Base-by-base conservation (phyloP, 2,113 vertebrate species). In the Trinectes maculatus region DNA sequence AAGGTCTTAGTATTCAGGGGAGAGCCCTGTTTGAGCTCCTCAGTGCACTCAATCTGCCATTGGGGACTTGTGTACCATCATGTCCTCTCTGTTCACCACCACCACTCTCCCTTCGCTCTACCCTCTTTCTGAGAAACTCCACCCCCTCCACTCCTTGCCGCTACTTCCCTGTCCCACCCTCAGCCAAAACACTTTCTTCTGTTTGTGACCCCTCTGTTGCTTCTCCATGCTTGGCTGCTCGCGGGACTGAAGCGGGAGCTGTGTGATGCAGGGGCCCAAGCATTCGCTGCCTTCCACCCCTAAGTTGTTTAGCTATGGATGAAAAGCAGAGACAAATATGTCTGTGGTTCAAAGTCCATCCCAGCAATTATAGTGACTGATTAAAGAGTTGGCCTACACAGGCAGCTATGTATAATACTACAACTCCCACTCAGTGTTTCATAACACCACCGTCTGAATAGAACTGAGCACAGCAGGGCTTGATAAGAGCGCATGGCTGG, bases 301-400 rank as follows among this genome's bases (percentile, higher is more conserved):
- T 58, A 24, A 33, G 59, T 77, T 79, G 67, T 87, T 85, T 70
- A 85, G 75, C 82, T 71, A 74, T 54, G 69, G 76, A 79, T 85
- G 79, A 86, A 82, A 89, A 86, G 81, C 69, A 46, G 73, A 82
- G 75, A 90, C 75, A 86, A 85, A 85, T 89, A 89, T 85, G 86
- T 86, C 77, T 86, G 87, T 78, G 83, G 85, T 86, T 87, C 89
- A 84, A 86, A 89, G 85, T 89, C 85, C 73, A 85, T 87, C 81
- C 83, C 76, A 43, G 82, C 82, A 86, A 89, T 89, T 89, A 83
- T 78, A 81, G 80, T 64, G 78, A 82, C 82, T 89, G 82, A 89
- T 89, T 89, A 91, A 87, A 88, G 87, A 88, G 79, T 78, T 78
- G 79, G 80, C 66, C 81, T 87, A 22, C 51, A 49, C 78, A 64